Evolutionary conservation across 1,140 invertebrate species (phyloP), one percentile per base, ranked within the genome.

Genomic region (Archivesica marissinica): DNA sequence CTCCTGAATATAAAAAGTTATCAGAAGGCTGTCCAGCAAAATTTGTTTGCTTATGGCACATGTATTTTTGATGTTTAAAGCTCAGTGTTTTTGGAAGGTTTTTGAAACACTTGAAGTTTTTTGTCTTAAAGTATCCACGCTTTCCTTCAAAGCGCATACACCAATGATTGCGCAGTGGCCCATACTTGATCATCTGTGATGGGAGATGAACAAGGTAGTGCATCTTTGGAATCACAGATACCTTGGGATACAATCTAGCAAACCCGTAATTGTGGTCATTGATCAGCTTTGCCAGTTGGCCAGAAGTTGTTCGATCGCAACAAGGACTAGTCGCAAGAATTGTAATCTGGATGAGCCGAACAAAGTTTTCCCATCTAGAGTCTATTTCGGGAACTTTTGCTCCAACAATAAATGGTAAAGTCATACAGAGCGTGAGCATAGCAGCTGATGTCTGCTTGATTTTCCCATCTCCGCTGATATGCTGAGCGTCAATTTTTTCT

Each of bases 171-270:
- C 44, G 50, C 23, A 85, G 56, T 23, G 72, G 59, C 44, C 54
- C 72, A 70, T 59, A 77, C 25, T 68, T 38, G 1, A 74, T 20
- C 59, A 75, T 78, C 38, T 75, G 64, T 41, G 50, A 54, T 41
- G 54, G 83, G 30, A 74, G 50, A 56, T 85, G 33, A 66, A 68
- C 17, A 28, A 41, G 38, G 35, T 52, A 64, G 33, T 78, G 76
- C 39, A 64, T 78, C 39, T 64, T 78, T 33, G 56, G 76, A 54
- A 78, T 61, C 15, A 44, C 61, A 3, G 76, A 78, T 44, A 59
- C 33, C 39, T 78, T 78, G 15, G 76, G 76, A 44, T 78, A 78
- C 56, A 78, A 41, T 13, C 7, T 1, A 9, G 38, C 17, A 44
- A 61, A 52, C 30, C n/a, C 41, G 35, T 30, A 38, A 3, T 68